Base-by-base conservation (phyloP, 1,140 invertebrate genomes). In the Diploscapter pachys region DNA sequence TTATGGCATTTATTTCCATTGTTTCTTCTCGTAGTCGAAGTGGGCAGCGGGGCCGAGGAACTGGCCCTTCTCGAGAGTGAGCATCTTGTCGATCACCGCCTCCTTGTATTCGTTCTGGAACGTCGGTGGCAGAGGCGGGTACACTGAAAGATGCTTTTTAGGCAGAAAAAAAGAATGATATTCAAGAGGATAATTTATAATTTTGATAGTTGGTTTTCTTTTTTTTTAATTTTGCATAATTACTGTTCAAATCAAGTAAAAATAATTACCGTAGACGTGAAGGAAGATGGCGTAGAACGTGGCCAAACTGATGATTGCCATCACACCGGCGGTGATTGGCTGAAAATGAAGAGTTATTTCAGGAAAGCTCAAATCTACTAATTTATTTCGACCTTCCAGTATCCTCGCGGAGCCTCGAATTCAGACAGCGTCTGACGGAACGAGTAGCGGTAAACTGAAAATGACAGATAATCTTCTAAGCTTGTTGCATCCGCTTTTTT, bases 71-170 rank as follows among this genome's bases (percentile, higher is more conserved):
- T 81, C 77, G 48, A 85, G 66, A 54, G 80, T 81, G 13, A 84
- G 61, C 9, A 69, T 71, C n/a, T 76, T 71, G 61, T 85, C 82
- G 50, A 81, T 64, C 13, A 72, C 66, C 63, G 80, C 78, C 72
- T 84, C 83, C 81, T 82, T 83, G 71, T 77, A 84, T 55, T 84
- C 83, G 64, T 84, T 81, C 52, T 85, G 79, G 77, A 84, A 83
- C 49, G 83, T 84, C 55, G 80, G 80, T 51, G 83, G 83, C 53
- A 82, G 49, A 9, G 59, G 72, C 52, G 82, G 82, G 57, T 83
- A 83, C 31, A 79, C 81, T 81, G 63, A 79, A 83, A 59, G 54
- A 53, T 59, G 48, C n/a, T 72, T 5, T n/a, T 52, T 53, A 1
- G 51, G 2, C 2, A 49, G 50, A 11, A 49, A 65, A 9, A 11